Conservation (phyloP, 2,888 invertebrate genomes). For the Onthophagus sagittarius region DNA sequence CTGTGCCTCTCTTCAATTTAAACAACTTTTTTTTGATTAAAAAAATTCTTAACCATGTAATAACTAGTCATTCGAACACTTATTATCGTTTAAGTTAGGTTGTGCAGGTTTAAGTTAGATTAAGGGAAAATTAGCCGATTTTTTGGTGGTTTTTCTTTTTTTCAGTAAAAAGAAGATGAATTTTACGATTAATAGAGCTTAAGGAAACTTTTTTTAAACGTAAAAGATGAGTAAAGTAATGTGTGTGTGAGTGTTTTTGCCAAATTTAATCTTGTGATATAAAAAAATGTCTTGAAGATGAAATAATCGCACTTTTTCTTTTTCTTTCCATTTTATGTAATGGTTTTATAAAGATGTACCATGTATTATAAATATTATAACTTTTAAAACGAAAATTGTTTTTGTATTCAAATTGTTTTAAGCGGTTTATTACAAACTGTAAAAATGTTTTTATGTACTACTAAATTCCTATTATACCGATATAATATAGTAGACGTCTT, state of each 20-base stretch:
- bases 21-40: not conserved
- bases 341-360: too few species aligned
- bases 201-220: not conserved
- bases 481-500: too few species aligned
- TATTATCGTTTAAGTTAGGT: not conserved
- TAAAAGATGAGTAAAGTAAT: not conserved
- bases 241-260: not conserved
- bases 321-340: too few species aligned
- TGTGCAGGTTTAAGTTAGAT: not conserved
- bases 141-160: not conserved
- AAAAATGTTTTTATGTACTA: too few species aligned
- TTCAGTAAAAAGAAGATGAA: not conserved
- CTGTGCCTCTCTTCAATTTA: conserved; percentile 14
- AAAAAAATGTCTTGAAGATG: not conserved
- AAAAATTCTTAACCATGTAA: too few species aligned
- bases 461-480: too few species aligned
- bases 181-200: not conserved
- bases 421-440: too few species aligned
- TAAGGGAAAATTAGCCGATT: not conserved
- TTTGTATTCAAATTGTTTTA: not conserved
- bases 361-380: too few species aligned
- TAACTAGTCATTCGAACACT: too few species aligned
- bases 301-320: too few species aligned
- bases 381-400: too few species aligned
- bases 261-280: not conserved